These are phyloP conservation scores for Panorpa germanica DNA, from an alignment of 2,888 invertebrate species.

Conservation along the genomic window DNA sequence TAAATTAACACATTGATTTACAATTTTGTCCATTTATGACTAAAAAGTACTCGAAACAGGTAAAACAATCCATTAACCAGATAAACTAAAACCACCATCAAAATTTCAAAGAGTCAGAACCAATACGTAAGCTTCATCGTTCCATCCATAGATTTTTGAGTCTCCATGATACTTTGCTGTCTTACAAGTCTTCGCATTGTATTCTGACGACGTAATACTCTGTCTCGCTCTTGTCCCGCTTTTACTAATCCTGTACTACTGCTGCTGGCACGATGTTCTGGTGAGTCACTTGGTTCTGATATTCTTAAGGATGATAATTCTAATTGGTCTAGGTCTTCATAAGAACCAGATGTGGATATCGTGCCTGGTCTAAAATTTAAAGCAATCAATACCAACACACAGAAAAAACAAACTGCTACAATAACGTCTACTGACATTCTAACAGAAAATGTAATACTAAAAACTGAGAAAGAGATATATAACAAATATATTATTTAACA, in stretches of 20 bases:
- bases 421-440: no score
- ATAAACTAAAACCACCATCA: background rate
- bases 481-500: no score
- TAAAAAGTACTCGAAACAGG: no score
- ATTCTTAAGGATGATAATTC: constrained; percentile 25
- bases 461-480: no score
- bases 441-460: no score
- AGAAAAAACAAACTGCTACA: constrained; percentile 4
- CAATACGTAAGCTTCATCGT: constrained; percentile 74
- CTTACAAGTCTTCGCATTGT: constrained; percentile 53
- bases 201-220: constrained; percentile 24
- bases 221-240: constrained; percentile 22
- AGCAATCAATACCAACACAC: constrained; percentile 8
- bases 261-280: constrained; percentile 16
- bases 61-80: constrained; percentile 9
- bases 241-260: constrained; percentile 20
- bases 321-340: constrained; percentile 52
- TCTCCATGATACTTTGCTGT: constrained; percentile 66
- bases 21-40: no score
- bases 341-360: constrained; percentile 36
- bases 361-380: constrained; percentile 29
- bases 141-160: constrained; percentile 59
- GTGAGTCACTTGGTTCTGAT: constrained; percentile 21
- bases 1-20: no score
- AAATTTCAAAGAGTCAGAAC: constrained; percentile 34